phyloP scores from a whole-genome alignment of 1,140 invertebrate genomes.

The Micrasema longulum region DNA sequence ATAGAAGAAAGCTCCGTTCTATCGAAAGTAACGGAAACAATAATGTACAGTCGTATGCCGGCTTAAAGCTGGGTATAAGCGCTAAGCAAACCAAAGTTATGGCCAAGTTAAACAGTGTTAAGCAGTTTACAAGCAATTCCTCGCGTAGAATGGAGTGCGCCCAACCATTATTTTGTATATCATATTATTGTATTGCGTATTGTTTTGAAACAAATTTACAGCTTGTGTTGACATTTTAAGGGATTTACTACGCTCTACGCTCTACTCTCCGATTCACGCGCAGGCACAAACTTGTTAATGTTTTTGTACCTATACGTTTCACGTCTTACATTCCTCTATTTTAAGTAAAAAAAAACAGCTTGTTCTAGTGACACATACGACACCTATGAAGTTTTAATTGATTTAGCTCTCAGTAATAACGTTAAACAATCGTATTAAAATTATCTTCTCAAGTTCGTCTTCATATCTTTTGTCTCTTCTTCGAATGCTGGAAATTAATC shows the following conservation, averaged over 20 bases:
- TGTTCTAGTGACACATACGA: too few relatives aligned
- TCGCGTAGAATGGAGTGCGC: neutral
- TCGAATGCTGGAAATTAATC: too few relatives aligned
- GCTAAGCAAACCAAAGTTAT: conserved; percentile 29
- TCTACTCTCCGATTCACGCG: conserved; percentile 2
- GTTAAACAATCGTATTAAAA: too few relatives aligned
- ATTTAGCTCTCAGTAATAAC: too few relatives aligned
- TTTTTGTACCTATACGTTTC: neutral
- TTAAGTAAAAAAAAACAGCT: too few relatives aligned
- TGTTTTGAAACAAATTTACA: conserved; percentile 33
- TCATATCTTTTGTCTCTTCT: too few relatives aligned
- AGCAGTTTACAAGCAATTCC: conserved; percentile 21
- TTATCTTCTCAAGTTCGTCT: too few relatives aligned
- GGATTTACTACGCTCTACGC: too few relatives aligned
- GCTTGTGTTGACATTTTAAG: conserved; percentile 23
- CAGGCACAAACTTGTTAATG: neutral
- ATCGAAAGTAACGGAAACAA: conserved; percentile 20
- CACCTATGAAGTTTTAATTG: too few relatives aligned
- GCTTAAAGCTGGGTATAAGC: conserved; percentile 19
- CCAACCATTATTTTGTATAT: neutral
- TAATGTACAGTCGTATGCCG: conserved; percentile 8
- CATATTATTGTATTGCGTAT: neutral
- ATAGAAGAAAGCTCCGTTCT: conserved; percentile 7
- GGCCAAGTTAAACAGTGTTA: conserved; percentile 18
- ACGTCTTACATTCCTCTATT: too few relatives aligned